These are phyloP conservation scores for Plectropomus leopardus DNA, from an alignment of 2,113 vertebrate genomes.

Conservation along the genomic window DNA sequence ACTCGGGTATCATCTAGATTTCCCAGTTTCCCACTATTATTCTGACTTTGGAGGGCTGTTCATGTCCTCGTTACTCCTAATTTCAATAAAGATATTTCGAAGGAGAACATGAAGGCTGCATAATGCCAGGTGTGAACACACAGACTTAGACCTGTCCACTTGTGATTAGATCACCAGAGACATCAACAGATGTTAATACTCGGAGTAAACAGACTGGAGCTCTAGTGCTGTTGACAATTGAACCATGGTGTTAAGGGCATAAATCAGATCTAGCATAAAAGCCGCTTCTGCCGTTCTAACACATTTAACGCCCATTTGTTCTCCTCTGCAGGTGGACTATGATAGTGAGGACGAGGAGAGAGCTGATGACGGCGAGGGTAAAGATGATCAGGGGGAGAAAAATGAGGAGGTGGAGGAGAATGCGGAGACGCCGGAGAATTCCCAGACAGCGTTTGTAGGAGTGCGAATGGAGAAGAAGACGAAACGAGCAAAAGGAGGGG, in stretches of 20 bases:
- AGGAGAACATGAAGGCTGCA: no score
- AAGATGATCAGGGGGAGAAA: slow-evolving; percentile 51
- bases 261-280: not conserved
- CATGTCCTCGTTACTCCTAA: no score
- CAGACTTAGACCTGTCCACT: no score
- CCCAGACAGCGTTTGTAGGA: not conserved
- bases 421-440: slow-evolving; percentile 9
- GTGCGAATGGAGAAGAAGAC: slow-evolving; percentile 26
- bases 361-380: slow-evolving; percentile 61
- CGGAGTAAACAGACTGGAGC: not conserved
- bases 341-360: slow-evolving; percentile 91
- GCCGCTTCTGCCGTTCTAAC: not conserved
- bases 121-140: no score
- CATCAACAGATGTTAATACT: no score
- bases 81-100: no score
- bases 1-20: no score
- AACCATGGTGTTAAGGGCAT: not conserved
- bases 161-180: no score
- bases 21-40: no score
- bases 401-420: slow-evolving; percentile 25
- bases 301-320: not conserved
- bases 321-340: slow-evolving; percentile 90
- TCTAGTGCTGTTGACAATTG: not conserved
- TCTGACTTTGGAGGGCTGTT: no score
- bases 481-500: slow-evolving; percentile 25